Base-by-base conservation (phyloP, 2,797 vertebrate genomes). In the Echiichthys vipera region DNA sequence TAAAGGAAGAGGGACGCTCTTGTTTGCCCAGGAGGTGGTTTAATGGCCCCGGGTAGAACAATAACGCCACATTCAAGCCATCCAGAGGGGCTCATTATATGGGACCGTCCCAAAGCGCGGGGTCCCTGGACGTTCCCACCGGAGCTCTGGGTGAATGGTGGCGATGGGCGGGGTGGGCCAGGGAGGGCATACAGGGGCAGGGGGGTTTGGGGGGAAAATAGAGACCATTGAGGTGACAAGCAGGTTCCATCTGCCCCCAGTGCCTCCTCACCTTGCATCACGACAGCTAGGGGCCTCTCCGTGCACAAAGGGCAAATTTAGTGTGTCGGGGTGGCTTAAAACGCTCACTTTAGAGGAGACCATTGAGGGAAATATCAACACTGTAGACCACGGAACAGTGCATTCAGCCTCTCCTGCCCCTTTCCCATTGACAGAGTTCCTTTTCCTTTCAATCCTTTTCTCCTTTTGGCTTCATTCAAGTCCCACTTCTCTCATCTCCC, bases 201-300 rank as follows among this genome's bases (percentile, higher is more conserved):
- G n/a, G n/a, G n/a, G n/a, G n/a, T n/a, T n/a, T n/a, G n/a, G n/a
- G 92, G 89, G 88, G 92, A 94, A 91, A 96, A 96, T 96, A 88
- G 73, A 92, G 87, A 91, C 94, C 95, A 97, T 97, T 96, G 96
- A 96, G 92, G 87, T 95, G 94, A 94, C 92, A 95, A 96, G 95
- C 97, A 97, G 96, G 97, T 97, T 96, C 96, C 96, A 97, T 97
- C 96, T 96, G 97, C 96, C 96, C 95, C 93, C 94, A 94, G 88
- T 93, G 93, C 88, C 70, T 96, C 95, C 95, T 97, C 95, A 98
- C 97, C 97, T 97, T 97, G 96, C 95, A 95, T 96, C 93, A 94
- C 91, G 89, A 94, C 93, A 94, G 94, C 86, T 65, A 85, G 95
- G 94, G 94, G 94, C 89, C 95, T 95, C 95, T 95, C 83, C 72